Percentiles rank a stretch among this genome's conserved stretches.
Conservation (phyloP, 1,140 invertebrate genomes). For the Bombus fervidus region DNA sequence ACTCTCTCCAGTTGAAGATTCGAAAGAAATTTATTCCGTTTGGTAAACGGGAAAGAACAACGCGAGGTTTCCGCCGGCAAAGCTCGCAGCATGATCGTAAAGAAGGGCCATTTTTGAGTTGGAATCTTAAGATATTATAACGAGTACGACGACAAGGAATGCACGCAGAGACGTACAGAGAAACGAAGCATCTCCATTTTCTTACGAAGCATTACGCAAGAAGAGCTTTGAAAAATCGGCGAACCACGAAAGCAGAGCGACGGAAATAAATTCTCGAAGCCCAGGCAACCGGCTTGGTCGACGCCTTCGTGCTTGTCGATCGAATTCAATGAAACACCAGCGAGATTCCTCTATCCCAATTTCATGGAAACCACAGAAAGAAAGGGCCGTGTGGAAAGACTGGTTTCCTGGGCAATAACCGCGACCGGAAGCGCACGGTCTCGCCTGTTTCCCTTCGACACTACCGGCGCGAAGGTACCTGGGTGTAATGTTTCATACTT, state of each 20-base stretch:
- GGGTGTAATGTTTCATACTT: slow-evolving; percentile 65
- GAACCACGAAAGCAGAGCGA: slow-evolving; percentile 19
- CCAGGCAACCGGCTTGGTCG: background rate
- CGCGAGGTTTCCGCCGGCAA: too few species aligned
- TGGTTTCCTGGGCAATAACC: slow-evolving; percentile 7
- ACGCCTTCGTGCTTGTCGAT: background rate
- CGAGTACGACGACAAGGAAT: too few species aligned
- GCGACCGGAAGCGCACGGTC: slow-evolving; percentile 31
- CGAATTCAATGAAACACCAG: background rate
- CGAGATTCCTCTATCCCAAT: slow-evolving; percentile 3
- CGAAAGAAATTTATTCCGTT: background rate
- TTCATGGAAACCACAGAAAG: slow-evolving; percentile 1
- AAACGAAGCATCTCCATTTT: slow-evolving; percentile 2
- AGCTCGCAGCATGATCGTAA: background rate
- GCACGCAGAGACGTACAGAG: background rate
- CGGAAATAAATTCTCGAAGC: slow-evolving; percentile 35
- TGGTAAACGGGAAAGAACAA: too few species aligned
- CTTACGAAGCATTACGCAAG: background rate
- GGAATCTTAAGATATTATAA: too few species aligned
- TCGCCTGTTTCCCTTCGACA: slow-evolving; percentile 27
- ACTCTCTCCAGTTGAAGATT: background rate
- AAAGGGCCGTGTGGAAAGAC: background rate
- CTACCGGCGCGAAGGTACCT: background rate
- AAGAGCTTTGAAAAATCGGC: slow-evolving; percentile 28
- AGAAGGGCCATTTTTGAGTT: background rate